Conservation (phyloP, 2,113 vertebrate species). For the Bombycilla garrulus region DNA sequence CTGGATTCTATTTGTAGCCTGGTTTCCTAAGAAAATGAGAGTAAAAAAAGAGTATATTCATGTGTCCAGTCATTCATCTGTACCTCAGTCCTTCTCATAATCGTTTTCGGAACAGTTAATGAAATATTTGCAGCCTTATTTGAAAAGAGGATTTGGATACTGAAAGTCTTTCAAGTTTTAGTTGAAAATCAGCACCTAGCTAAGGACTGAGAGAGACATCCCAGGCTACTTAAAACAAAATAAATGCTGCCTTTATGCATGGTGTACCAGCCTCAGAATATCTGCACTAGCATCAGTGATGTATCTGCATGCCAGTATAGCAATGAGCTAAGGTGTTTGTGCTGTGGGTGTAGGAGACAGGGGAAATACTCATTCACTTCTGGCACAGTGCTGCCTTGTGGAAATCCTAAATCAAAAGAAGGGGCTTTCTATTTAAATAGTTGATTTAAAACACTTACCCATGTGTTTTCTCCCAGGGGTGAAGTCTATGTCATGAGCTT, state of each 20-base stretch:
- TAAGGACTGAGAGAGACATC: background rate
- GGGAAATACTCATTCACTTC: background rate
- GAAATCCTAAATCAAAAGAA: background rate
- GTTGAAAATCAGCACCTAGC: background rate
- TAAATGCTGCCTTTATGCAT: background rate
- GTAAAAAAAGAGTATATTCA: background rate
- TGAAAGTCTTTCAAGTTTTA: background rate
- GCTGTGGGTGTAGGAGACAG: background rate
- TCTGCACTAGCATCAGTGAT: background rate
- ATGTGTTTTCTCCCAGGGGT: background rate
- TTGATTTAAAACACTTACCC: background rate
- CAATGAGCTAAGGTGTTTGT: background rate
- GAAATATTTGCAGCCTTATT: background rate
- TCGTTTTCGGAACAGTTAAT: background rate
- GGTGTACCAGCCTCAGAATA: background rate
- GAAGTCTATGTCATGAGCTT: background rate
- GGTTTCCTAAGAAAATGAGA: background rate
- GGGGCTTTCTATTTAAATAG: background rate
- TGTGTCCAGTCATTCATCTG: background rate
- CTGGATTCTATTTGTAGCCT: background rate
- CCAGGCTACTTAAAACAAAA: background rate
- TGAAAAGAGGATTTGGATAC: background rate
- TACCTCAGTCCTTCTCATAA: background rate
- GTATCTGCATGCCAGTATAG: accelerated
- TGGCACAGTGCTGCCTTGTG: background rate